phyloP scores from a whole-genome alignment of 2,888 invertebrate species.

The Esperia sulphurella region DNA sequence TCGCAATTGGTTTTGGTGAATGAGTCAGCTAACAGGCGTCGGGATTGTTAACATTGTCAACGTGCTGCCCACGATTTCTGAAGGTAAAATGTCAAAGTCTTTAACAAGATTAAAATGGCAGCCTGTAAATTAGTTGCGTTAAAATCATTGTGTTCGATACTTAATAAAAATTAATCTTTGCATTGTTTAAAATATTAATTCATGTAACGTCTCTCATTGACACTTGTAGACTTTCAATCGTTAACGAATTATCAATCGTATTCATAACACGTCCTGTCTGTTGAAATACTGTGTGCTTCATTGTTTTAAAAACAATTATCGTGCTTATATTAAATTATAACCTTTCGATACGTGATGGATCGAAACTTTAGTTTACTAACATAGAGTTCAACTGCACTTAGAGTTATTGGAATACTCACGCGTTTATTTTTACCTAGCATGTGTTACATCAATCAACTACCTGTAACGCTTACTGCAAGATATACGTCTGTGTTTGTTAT shows the following conservation, averaged over 20 bases:
- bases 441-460: constrained; percentile 15
- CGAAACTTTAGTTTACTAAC: constrained; percentile 15
- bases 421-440: constrained; percentile 38
- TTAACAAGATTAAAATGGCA: background rate
- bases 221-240: background rate
- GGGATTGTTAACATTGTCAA: constrained; percentile 75
- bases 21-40: constrained; percentile 77
- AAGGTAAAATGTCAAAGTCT: constrained; percentile 48
- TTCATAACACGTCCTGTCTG: constrained; percentile 8
- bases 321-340: constrained; percentile 9
- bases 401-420: constrained; percentile 38
- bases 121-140: background rate
- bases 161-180: background rate
- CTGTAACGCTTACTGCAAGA: constrained; percentile 7
- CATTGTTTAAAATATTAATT: constrained; percentile 1
- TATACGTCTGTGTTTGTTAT: constrained; percentile 1
- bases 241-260: constrained; percentile 6
- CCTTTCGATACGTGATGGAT: constrained; percentile 2
- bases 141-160: background rate
- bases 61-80: constrained; percentile 75
- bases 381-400: constrained; percentile 29
- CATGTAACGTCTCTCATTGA: background rate
- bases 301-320: constrained; percentile 17
- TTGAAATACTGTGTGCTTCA: constrained; percentile 9
- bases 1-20: constrained; percentile 63